Base-by-base conservation (phyloP, 2,888 invertebrate genomes). In the Tipula confusa region DNA sequence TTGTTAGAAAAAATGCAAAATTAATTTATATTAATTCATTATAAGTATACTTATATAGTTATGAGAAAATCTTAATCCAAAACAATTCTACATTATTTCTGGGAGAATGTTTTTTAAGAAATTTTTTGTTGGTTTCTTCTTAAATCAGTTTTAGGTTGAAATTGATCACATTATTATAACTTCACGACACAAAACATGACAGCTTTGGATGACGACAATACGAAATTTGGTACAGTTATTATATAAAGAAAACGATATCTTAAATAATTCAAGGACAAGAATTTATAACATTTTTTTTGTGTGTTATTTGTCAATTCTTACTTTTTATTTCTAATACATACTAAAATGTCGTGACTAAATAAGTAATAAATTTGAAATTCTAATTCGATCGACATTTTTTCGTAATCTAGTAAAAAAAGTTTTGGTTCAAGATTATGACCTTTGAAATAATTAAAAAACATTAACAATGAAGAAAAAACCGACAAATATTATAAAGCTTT, bases 211-310 rank as follows among this genome's bases (percentile, higher is more conserved):
- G 64, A 24, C 0, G 1, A 64, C 24, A 9, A 24, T 64, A 9
- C 24, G 43, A 24, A 24, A 64, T 64, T 33, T 24, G 64, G 24
- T 64, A 64, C 64, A 64, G 24, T 64, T 64, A n/a, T n/a, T n/a
- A 64, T 64, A 24, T 64, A 64, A 64, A 64, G 64, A 64, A 64
- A 64, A 64, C 64, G 64, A 64, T 64, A 64, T 64, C 64, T 24
- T 38, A 31, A n/a, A 64, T 24, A 64, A 64, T 64, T 24, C 64
- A 64, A 64, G 64, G 64, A 64, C 64, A 64, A 24, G 64, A 64
- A 64, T 24, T 64, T 64, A 64, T 24, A 64, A 64, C 24, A 64
- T 64, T 24, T 64, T 24, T 64, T 24, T 7, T 18, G n/a, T n/a
- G n/a, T 64, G 64, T 64, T 64, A 24, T 64, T 64, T 64, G 24